These are phyloP conservation scores for Harlomillsia oculata DNA, from an alignment of 1,140 invertebrate species.

Conservation along the genomic window DNA sequence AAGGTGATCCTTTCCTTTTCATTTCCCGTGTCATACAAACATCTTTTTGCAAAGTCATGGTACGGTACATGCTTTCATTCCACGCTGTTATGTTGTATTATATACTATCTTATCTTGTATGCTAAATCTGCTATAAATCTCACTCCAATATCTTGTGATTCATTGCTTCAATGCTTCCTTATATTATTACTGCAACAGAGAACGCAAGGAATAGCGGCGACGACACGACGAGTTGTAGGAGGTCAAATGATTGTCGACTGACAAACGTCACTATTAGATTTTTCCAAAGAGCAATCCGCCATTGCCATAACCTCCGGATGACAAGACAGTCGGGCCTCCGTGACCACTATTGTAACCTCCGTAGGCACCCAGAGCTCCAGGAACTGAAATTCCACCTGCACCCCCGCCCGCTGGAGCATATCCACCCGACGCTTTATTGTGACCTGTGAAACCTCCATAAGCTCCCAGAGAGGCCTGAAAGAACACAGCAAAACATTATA, in stretches of 20 bases:
- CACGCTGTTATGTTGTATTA: too few relatives aligned
- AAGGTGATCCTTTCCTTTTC: too few relatives aligned
- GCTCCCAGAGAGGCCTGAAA: constrained; percentile 16
- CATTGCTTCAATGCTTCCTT: too few relatives aligned
- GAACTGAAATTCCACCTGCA: constrained; percentile 22
- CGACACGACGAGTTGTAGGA: not conserved
- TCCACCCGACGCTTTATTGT: not conserved
- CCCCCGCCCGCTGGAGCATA: constrained; percentile 8
- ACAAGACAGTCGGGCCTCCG: constrained; percentile 11
- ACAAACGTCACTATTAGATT: too few relatives aligned
- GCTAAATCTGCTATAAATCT: too few relatives aligned
- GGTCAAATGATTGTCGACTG: too few relatives aligned
- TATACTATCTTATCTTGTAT: too few relatives aligned
- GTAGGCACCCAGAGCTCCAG: constrained; percentile 23
- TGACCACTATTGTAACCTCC: constrained; percentile 22
- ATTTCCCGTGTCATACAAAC: too few relatives aligned
- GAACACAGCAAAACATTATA: too few relatives aligned
- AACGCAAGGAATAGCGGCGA: not conserved
- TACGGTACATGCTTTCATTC: too few relatives aligned
- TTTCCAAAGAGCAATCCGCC: constrained; percentile 27
- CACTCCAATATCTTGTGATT: too few relatives aligned
- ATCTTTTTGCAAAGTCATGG: too few relatives aligned
- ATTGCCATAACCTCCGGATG: constrained; percentile 22
- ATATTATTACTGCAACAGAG: not conserved
- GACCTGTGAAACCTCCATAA: constrained; percentile 18